Base-by-base conservation (phyloP, 2,113 vertebrate genomes). In the Xenopus borealis region DNA sequence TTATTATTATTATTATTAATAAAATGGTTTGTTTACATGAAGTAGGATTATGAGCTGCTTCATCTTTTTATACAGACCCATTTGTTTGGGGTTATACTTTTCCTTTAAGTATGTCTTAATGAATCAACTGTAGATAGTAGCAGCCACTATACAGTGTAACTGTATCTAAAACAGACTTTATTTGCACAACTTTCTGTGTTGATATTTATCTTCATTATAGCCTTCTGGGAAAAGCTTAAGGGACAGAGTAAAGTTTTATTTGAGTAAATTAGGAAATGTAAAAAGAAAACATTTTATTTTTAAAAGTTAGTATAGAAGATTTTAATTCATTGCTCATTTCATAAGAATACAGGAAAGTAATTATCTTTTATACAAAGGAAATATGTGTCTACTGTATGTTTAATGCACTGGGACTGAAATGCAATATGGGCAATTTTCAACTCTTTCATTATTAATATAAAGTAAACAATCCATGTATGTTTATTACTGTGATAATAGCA, bases 111-210 rank as follows among this genome's bases (percentile, higher is more conserved):
- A 40, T 40, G 5, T 40, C 33, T 50, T 50, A 13, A 3, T 50
- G 16, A 30, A 44, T 62, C 7, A 27, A 62, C 45, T 40, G 23
- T 27, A 27, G 23, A 27, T 27, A 27, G 23, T 27, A 27, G 33
- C 33, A 47, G 23, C 14, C 12, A 40, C 13, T 62, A 30, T 19
- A 62, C 50, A 7, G 50, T 71, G 30, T 62, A 30, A 46, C 18
- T 58, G 20, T 23, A 66, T 66, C 63, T 66, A 27, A 66, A 66
- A 45, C 70, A 72, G 70, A 47, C 47, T 72, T 63, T 63, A 45
- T 72, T 63, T 72, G 17, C 44, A 50, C 33, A 55, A 13, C 45
- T 33, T 52, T 44, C n/a, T 16, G 10, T n/a, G 63, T 72, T 27
- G 23, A 27, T 27, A 27, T 40, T 40, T 9, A 7, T 72, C 59